phyloP scores from a whole-genome alignment of 2,113 vertebrate genomes.

The Lota lota region DNA sequence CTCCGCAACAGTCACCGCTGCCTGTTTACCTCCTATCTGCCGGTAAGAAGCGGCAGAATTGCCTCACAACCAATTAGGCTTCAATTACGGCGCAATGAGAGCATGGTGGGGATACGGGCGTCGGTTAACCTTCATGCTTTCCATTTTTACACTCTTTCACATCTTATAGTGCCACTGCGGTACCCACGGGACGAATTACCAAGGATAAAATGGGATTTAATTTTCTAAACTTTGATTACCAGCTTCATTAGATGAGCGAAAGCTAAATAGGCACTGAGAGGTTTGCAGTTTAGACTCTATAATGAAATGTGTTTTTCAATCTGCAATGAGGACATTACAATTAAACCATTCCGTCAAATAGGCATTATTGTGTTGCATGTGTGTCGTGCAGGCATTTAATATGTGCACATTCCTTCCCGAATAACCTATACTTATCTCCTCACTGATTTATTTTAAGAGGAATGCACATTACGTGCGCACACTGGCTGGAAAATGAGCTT shows the following conservation, averaged over 20 bases:
- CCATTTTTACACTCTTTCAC: constrained; percentile 44
- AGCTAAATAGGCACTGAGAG: constrained; percentile 39
- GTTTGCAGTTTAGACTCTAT: constrained; percentile 29
- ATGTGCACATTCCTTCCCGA: no score
- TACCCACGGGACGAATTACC: constrained; percentile 54
- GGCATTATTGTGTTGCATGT: constrained; percentile 9
- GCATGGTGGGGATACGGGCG: constrained; percentile 39
- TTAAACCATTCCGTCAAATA: constrained; percentile 53
- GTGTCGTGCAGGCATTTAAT: no score
- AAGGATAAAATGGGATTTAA: constrained; percentile 53
- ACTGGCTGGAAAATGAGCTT: no score
- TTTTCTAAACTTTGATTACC: constrained; percentile 60
- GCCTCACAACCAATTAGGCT: constrained; percentile 69
- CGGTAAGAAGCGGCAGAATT: constrained; percentile 54
- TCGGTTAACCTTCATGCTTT: constrained; percentile 62
- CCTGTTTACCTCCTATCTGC: constrained; percentile 66
- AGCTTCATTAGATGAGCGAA: constrained; percentile 49
- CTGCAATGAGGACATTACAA: constrained; percentile 43
- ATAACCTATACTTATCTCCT: no score
- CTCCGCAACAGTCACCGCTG: constrained; percentile 35
- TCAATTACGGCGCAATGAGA: constrained; percentile 67
- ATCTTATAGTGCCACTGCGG: constrained; percentile 41
- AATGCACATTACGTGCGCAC: no score
- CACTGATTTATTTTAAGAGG: no score
- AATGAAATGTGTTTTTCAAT: constrained; percentile 47